Percentiles rank a stretch among this genome's conserved stretches.
Conservation (phyloP, 2,113 vertebrate species). For the Budorcas taxicolor region DNA sequence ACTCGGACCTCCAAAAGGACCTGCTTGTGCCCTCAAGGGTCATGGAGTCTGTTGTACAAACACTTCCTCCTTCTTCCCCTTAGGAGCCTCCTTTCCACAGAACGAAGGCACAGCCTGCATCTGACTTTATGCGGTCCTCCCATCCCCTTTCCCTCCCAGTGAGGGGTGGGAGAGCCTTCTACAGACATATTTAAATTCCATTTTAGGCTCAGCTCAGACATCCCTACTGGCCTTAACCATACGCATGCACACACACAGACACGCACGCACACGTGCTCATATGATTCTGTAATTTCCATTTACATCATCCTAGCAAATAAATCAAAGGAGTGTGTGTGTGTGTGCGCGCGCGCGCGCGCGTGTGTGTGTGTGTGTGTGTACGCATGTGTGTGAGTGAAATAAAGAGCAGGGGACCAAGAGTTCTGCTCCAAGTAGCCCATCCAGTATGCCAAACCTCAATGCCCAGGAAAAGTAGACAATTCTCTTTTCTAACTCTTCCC, state of each 20-base stretch:
- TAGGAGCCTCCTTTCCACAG: neutral
- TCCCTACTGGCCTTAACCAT: no score
- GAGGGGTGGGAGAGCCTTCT: neutral
- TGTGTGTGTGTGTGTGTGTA: neutral
- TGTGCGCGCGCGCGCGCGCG: no score
- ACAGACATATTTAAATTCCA: neutral
- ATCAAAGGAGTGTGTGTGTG: neutral
- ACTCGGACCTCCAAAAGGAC: neutral
- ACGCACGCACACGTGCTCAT: neutral
- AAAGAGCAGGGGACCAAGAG: neutral
- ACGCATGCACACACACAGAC: neutral
- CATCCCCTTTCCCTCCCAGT: neutral
- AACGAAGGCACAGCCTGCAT: neutral
- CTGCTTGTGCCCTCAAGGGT: neutral
- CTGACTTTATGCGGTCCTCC: neutral
- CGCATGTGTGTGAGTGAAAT: neutral
- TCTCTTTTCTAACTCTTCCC: neutral
- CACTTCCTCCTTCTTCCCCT: neutral
- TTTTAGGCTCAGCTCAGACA: neutral
- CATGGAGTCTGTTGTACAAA: neutral
- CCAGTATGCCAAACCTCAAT: neutral
- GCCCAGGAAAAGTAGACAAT: neutral
- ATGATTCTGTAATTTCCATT: neutral
- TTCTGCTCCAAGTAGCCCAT: neutral
- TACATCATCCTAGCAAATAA: neutral